Base-by-base conservation (phyloP, 2,113 vertebrate species). In the Anoplopoma fimbria region DNA sequence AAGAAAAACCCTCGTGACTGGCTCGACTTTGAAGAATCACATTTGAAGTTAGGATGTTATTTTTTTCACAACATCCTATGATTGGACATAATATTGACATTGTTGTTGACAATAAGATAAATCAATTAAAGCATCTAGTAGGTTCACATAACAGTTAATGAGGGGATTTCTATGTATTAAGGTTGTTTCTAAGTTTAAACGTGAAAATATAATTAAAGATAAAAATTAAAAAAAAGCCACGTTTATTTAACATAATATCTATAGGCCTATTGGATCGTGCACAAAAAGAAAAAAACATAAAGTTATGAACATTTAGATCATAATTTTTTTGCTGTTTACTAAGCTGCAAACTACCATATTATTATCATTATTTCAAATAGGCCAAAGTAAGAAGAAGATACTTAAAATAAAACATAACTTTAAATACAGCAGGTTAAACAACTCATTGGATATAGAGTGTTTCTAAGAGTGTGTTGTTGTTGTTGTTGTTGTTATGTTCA, bases 31-130 rank as follows among this genome's bases (percentile, higher is more conserved):
- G 42, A 67, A 53, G 42, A 38, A 69, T 58, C 51, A 69, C 77
- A 63, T 58, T 42, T 51, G 14, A 42, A 47, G 45, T 79, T 34
- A 21, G 79, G 75, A 77, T 78, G 27, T 58, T 70, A 76, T 53
- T 81, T 36, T 75, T 63, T 7, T 45, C 68, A 34, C 60, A 72
- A 85, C 73, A 53, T 72, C 53, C 40, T 14, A 21, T 29, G 51
- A 33, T 23, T 71, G 27, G 23, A 60, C 36, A 45, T 21, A 7
- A 40, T 23, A 53, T 7, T 74, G 36, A 67, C 29, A 45, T 4
- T 9, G 14, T 76, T 55, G 14, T 38, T 60, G 63, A 57, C 14
- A 42, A 40, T 4, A 62, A 4, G 45, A 49, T 49, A 2, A 7
- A 49, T 49, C 2, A 36, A 2, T 36, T 14, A 9, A 65, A 23